These are phyloP conservation scores for Chaetorhynchus papuensis DNA, from an alignment of 2,113 vertebrate genomes.

Conservation along the genomic window DNA sequence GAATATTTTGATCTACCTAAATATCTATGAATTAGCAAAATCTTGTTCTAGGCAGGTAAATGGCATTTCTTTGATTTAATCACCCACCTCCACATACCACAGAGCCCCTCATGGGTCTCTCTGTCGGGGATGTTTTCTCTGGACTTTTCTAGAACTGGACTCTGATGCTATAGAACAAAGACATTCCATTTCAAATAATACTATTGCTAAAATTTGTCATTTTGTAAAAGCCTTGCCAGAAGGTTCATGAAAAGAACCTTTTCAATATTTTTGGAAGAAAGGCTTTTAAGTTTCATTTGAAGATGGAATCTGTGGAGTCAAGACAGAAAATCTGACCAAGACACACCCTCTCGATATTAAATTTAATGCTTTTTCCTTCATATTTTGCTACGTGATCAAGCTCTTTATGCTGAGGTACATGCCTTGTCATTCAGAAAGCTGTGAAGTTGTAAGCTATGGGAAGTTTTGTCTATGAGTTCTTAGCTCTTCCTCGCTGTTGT, in stretches of 20 bases:
- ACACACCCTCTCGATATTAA: not conserved
- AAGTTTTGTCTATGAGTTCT: not conserved
- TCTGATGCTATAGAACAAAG: not conserved
- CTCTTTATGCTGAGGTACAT: not conserved
- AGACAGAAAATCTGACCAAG: not conserved
- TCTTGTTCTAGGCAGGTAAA: not conserved
- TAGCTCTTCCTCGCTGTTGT: not conserved
- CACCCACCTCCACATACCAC: rapidly evolving
- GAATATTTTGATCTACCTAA: not conserved
- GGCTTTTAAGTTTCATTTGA: not conserved
- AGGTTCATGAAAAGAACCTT: not conserved
- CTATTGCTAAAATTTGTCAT: not conserved
- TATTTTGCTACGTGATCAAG: not conserved
- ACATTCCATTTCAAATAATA: not conserved
- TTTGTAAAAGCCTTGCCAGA: not conserved
- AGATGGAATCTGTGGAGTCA: not conserved
- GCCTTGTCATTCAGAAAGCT: not conserved
- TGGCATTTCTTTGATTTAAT: not conserved
- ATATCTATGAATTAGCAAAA: not conserved
- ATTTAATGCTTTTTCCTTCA: not conserved
- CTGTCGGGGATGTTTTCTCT: not conserved
- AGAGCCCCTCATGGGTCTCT: not conserved
- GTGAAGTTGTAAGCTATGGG: not conserved
- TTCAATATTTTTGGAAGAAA: not conserved
- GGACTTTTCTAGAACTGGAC: not conserved